Evolutionary conservation across 1,140 invertebrate species (phyloP).

Genomic region (Antheraea mylitta): DNA sequence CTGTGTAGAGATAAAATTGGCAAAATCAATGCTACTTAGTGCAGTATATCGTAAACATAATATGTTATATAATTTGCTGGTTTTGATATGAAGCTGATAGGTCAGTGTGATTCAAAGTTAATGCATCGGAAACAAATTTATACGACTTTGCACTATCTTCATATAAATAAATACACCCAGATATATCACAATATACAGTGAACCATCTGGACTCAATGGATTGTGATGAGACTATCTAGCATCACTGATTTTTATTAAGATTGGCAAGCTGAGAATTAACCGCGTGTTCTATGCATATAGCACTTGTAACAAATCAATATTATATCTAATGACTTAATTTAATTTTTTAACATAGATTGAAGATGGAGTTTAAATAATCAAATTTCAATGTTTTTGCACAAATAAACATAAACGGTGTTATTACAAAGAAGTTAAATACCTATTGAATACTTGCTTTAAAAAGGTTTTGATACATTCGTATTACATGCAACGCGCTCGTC

Average conservation of each 20-base stretch:
- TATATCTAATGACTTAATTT: background rate
- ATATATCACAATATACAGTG: background rate
- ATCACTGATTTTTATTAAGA: conserved; percentile 24
- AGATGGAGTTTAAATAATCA: too few species aligned
- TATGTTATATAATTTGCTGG: background rate
- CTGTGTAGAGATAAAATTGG: too few species aligned
- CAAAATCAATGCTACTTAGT: too few species aligned
- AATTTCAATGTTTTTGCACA: too few species aligned
- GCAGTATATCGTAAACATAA: background rate
- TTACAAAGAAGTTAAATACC: too few species aligned
- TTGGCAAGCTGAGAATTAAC: conserved; percentile 10
- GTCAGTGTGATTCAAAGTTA: background rate
- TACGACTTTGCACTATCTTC: too few species aligned
- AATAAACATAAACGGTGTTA: too few species aligned
- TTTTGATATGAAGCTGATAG: background rate
- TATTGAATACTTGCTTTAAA: too few species aligned
- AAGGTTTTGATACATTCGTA: too few species aligned
- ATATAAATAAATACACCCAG: too few species aligned
- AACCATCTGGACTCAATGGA: background rate
- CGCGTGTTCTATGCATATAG: background rate
- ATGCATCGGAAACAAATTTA: too few species aligned
- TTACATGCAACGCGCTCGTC: too few species aligned
- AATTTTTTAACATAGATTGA: background rate
- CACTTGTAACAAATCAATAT: background rate
- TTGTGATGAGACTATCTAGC: conserved; percentile 32